A percentile compares a stretch with the other conserved stretches of the same genome.
These are phyloP conservation scores for Diplazon laetatorius DNA, from an alignment of 2,888 invertebrate species.

Conservation along the genomic window DNA sequence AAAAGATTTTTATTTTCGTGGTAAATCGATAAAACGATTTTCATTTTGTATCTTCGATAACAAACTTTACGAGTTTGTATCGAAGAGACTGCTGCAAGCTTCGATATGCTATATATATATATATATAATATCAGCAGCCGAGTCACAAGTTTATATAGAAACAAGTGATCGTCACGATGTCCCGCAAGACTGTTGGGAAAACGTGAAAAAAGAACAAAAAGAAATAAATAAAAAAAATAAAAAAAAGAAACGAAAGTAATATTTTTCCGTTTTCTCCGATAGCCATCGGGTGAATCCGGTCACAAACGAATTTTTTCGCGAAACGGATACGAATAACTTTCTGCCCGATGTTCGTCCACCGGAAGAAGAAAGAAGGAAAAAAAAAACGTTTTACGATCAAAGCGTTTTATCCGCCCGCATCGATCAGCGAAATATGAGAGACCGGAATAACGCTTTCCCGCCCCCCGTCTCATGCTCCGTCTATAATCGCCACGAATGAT, in stretches of 20 bases:
- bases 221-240: too few species aligned
- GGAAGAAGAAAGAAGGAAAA: too few species aligned
- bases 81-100: slow-evolving; percentile 45
- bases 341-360: slow-evolving; percentile 55
- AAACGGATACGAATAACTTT: slow-evolving; percentile 64
- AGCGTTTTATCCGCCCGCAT: slow-evolving; percentile 28
- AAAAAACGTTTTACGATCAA: slow-evolving; percentile 65
- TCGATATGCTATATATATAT: slow-evolving; percentile 28
- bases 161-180: slow-evolving; percentile 53
- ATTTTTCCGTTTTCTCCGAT: too few species aligned
- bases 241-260: too few species aligned
- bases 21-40: neutral
- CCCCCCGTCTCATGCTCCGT: neutral
- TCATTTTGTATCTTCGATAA: too few species aligned
- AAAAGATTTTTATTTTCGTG: slow-evolving; percentile 13
- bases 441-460: neutral
- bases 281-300: slow-evolving; percentile 13
- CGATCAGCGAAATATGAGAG: slow-evolving; percentile 2
- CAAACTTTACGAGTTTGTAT: slow-evolving; percentile 2
- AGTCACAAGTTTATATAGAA: slow-evolving; percentile 45
- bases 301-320: slow-evolving; percentile 48
- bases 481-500: neutral
- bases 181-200: slow-evolving; percentile 39
- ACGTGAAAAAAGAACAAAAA: slow-evolving; percentile 26
- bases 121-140: slow-evolving; percentile 50